These are phyloP conservation scores for Thalassoma bifasciatum DNA, from an alignment of 2,113 vertebrate species.

Conservation along the genomic window DNA sequence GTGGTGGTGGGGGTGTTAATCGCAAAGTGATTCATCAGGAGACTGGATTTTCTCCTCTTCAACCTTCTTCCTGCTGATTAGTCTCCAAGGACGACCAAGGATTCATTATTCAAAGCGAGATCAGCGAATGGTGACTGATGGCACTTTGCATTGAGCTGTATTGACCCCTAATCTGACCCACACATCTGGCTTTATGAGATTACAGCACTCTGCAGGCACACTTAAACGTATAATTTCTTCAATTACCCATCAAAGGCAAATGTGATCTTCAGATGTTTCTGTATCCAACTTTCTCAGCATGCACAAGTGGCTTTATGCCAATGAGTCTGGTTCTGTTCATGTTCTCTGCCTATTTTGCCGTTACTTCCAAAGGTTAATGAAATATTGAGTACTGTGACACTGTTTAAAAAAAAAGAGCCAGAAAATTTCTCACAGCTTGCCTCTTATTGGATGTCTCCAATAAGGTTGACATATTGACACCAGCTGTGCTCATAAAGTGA, in stretches of 20 bases:
- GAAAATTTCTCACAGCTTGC: not conserved
- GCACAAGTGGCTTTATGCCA: not conserved
- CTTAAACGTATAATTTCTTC: not conserved
- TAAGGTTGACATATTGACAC: not conserved
- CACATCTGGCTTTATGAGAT: not conserved
- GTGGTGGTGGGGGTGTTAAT: conserved; percentile 53
- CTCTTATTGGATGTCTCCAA: not conserved
- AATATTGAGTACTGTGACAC: not conserved
- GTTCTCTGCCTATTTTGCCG: not conserved
- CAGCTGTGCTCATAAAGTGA: conserved; percentile 24
- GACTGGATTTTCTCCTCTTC: conserved; percentile 47
- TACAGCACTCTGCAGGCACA: not conserved
- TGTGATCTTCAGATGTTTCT: not conserved
- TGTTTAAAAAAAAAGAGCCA: not conserved
- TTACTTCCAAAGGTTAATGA: not conserved
- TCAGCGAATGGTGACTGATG: conserved; percentile 53
- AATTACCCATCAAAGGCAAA: not conserved
- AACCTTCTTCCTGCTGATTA: conserved; percentile 67
- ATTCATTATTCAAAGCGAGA: conserved; percentile 64
- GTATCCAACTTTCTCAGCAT: not conserved
- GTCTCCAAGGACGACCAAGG: conserved; percentile 61
- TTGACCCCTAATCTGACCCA: conserved; percentile 1
- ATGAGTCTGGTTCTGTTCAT: not conserved
- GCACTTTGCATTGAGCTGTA: not conserved
- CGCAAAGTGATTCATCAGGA: conserved; percentile 56